A percentile compares a stretch with the other conserved stretches of the same genome.
Evolutionary conservation across 2,888 invertebrate species (phyloP).

Genomic region (Candidula unifasciata): DNA sequence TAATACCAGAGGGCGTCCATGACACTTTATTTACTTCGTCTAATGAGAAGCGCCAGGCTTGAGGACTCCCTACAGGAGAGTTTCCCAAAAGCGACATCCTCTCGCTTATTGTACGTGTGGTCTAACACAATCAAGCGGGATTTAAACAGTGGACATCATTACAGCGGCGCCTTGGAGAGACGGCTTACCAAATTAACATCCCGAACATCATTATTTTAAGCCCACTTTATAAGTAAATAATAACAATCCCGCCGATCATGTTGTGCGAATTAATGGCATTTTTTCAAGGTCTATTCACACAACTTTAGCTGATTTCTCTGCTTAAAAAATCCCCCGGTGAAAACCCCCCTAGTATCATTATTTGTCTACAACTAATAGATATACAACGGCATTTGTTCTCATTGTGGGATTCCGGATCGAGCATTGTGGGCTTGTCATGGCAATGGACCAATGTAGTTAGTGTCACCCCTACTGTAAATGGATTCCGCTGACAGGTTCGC

Average conservation of each 20-base stretch:
- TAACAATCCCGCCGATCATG: conserved; percentile 25
- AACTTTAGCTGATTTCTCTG: neutral
- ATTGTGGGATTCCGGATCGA: conserved; percentile 28
- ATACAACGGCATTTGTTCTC: conserved; percentile 42
- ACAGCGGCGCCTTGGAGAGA: conserved; percentile 38
- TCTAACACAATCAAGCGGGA: conserved; percentile 30
- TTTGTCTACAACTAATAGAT: conserved; percentile 48
- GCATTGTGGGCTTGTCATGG: conserved; percentile 31
- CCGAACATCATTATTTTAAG: conserved; percentile 35
- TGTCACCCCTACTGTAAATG: conserved; percentile 38
- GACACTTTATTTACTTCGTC: conserved; percentile 35
- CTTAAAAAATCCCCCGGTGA: neutral
- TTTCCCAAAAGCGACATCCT: neutral
- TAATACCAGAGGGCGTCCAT: conserved; percentile 7
- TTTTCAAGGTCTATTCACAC: conserved; percentile 1
- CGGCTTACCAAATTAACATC: conserved; percentile 29
- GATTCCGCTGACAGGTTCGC: conserved; percentile 26
- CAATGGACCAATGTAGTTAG: conserved; percentile 42
- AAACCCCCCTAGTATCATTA: conserved; percentile 18
- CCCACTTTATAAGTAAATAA: conserved; percentile 38
- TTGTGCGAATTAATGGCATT: conserved; percentile 27
- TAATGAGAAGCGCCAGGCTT: conserved; percentile 38
- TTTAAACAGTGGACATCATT: conserved; percentile 43
- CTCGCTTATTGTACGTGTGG: conserved; percentile 27
- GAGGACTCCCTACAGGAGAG: neutral